A percentile compares a stretch with the other conserved stretches of the same genome.
These are phyloP conservation scores for Peromyscus polionotus DNA, from an alignment of 2,113 vertebrate genomes.

Conservation along the genomic window DNA sequence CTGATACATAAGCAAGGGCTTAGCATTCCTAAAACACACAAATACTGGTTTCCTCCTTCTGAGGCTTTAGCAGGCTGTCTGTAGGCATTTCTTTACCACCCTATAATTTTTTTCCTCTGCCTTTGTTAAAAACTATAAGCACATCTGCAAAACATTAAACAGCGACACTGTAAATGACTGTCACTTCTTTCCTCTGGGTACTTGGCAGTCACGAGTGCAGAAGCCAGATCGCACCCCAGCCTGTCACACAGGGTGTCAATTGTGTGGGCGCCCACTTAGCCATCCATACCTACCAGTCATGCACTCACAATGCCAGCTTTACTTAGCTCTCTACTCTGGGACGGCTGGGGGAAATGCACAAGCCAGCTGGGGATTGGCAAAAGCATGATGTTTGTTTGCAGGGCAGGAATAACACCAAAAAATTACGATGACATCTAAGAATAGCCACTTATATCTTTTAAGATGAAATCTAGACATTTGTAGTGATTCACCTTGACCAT, in stretches of 20 bases:
- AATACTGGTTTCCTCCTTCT: slow-evolving; percentile 83
- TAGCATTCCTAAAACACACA: slow-evolving; percentile 84
- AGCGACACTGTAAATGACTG: slow-evolving; percentile 30
- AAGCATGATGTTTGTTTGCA: background rate
- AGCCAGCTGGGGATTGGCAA: background rate
- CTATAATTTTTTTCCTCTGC: slow-evolving; percentile 69
- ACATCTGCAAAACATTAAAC: slow-evolving; percentile 73
- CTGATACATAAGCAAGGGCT: slow-evolving; percentile 85
- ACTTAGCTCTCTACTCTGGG: background rate
- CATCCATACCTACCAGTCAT: background rate
- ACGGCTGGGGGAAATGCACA: background rate
- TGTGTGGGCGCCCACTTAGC: background rate
- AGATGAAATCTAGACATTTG: background rate
- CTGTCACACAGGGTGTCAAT: background rate
- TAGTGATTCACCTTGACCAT: background rate
- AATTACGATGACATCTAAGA: background rate
- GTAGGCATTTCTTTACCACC: slow-evolving; percentile 75
- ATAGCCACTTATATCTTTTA: background rate
- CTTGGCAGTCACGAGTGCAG: slow-evolving; percentile 11
- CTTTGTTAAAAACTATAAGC: slow-evolving; percentile 76
- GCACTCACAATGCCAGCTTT: background rate
- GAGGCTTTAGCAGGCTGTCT: slow-evolving; percentile 77
- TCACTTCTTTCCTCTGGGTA: slow-evolving; percentile 40
- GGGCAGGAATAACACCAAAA: background rate
- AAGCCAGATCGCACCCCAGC: slow-evolving; percentile 30